Evolutionary conservation across 1,140 invertebrate genomes (phyloP).

Genomic region (Drosophila ohnishii): DNA sequence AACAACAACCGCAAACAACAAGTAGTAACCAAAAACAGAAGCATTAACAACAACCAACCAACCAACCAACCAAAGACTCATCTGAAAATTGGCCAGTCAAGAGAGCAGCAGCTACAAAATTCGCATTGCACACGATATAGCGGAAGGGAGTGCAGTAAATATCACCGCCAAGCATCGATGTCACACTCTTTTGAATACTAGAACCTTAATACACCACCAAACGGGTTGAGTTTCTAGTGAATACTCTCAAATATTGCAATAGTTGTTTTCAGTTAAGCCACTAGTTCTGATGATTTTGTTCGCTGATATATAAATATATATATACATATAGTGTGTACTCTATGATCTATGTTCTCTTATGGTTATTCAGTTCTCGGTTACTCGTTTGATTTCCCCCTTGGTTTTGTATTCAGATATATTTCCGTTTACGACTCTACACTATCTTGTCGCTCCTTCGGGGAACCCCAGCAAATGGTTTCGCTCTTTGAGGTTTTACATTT

Average conservation of each 20-base stretch:
- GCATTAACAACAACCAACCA: conserved; percentile 36
- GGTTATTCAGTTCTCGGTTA: conserved; percentile 32
- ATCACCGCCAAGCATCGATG: conserved; percentile 31
- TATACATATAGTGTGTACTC: conserved; percentile 34
- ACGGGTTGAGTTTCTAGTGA: conserved; percentile 25
- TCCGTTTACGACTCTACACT: conserved; percentile 36
- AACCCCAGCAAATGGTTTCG: conserved; percentile 2
- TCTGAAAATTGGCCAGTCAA: conserved; percentile 54
- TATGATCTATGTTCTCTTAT: conserved; percentile 45
- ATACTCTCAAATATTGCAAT: conserved; percentile 13
- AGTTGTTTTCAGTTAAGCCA: conserved; percentile 31
- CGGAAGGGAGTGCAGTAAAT: conserved; percentile 28
- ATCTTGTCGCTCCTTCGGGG: conserved; percentile 32
- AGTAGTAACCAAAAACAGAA: conserved; percentile 39
- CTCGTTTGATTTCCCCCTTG: conserved; percentile 26
- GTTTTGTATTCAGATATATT: conserved; percentile 29
- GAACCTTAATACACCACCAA: conserved; percentile 16
- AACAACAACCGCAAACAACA: conserved; percentile 31
- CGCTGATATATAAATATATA: conserved; percentile 51
- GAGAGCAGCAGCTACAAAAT: conserved; percentile 19
- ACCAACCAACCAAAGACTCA: conserved; percentile 43
- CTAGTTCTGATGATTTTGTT: conserved; percentile 43
- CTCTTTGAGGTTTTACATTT: conserved; percentile 31
- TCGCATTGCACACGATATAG: conserved; percentile 21
- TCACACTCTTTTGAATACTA: conserved; percentile 25